Evolutionary conservation across 2,888 invertebrate genomes (phyloP).

Genomic region (Electrophaes corylata): DNA sequence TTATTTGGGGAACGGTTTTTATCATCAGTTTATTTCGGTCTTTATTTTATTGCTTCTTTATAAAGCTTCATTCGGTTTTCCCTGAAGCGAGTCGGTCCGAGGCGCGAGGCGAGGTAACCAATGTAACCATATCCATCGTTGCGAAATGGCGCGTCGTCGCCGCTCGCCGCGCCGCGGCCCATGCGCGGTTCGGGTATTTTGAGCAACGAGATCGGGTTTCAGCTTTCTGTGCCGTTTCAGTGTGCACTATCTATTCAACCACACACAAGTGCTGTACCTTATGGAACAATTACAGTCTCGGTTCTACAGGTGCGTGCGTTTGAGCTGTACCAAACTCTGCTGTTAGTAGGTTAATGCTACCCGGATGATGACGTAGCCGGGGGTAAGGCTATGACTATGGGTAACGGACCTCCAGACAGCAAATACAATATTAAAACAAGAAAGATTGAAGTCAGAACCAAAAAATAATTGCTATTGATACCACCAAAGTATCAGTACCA

Average conservation of each 20-base stretch:
- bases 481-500: too few species aligned
- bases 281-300: background rate
- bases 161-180: conserved; percentile 50
- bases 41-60: conserved; percentile 24
- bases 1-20: conserved; percentile 18
- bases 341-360: too few species aligned
- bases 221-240: conserved; percentile 46
- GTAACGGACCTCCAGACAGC: too few species aligned
- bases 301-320: background rate
- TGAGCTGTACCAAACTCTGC: background rate
- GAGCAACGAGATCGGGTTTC: conserved; percentile 50
- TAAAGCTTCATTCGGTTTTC: conserved; percentile 19
- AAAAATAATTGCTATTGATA: too few species aligned
- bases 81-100: conserved; percentile 13
- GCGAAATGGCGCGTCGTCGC: conserved; percentile 61
- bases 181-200: conserved; percentile 57
- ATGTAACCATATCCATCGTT: conserved; percentile 46
- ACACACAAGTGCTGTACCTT: background rate
- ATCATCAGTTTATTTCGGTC: conserved; percentile 18
- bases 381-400: too few species aligned
- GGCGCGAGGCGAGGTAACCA: too few species aligned
- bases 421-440: too few species aligned
- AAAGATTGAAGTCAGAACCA: too few species aligned
- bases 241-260: background rate
- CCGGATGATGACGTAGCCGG: background rate